These are phyloP conservation scores for Drosophila eugracilis DNA, from an alignment of 1,140 invertebrate genomes.

Conservation along the genomic window DNA sequence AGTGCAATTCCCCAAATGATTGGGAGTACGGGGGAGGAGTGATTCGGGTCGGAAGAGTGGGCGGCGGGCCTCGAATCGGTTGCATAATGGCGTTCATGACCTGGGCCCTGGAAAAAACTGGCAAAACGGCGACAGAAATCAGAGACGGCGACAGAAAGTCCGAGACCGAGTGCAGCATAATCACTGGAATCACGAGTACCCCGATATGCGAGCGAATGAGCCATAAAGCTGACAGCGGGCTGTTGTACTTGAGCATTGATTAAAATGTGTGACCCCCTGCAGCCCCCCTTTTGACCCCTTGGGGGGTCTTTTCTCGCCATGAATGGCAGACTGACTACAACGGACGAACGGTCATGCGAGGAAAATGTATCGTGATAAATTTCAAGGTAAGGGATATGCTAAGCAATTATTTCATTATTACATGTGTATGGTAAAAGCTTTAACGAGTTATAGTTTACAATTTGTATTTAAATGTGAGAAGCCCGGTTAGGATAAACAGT, in stretches of 20 bases:
- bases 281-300: conserved; percentile 1
- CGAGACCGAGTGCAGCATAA: conserved; percentile 52
- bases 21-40: not conserved
- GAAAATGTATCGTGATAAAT: conserved; percentile 7
- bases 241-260: conserved; percentile 78
- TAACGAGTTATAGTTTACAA: too few species aligned
- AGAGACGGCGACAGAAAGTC: conserved; percentile 39
- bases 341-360: conserved; percentile 30
- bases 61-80: conserved; percentile 27
- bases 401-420: not conserved
- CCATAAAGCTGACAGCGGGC: conserved; percentile 56
- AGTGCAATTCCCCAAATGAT: conserved; percentile 14
- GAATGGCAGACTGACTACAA: conserved; percentile 34
- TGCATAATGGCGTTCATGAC: conserved; percentile 78
- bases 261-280: conserved; percentile 65
- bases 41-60: conserved; percentile 18
- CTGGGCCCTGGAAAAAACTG: conserved; percentile 53
- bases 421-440: too few species aligned
- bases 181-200: conserved; percentile 57
- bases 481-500: too few species aligned
- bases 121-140: conserved; percentile 53
- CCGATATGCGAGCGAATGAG: conserved; percentile 35
- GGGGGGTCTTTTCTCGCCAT: conserved; percentile 23
- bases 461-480: too few species aligned
- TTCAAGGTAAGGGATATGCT: not conserved